Evolutionary conservation across 2,888 invertebrate genomes (phyloP), one percentile per base, ranked within the genome.

Genomic region (Steinernema scapterisci): DNA sequence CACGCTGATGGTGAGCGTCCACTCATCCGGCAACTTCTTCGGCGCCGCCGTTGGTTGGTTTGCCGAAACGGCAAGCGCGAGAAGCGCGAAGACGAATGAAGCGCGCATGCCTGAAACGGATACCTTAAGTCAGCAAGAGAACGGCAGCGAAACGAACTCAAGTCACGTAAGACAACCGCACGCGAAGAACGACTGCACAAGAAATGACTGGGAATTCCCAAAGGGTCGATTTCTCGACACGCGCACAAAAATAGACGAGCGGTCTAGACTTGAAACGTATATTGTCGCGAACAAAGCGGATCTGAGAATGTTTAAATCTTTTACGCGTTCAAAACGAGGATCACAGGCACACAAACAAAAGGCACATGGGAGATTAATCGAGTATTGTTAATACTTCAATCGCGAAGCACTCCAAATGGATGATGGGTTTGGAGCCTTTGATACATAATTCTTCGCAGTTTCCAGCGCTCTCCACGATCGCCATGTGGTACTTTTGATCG

Each of bases 1-100:
- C 23, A 82, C 77, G 13, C 73, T 44, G 21, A 82, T 44, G 21
- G 81, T 76, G 72, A 82, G 74, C 44, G 76, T 74, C 27, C 75
- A 75, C 73, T 82, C 82, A 51, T 81, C 83, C 27, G 76, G 73
- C 11, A 70, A 43, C 38, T 63, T 63, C 27, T 63, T 27, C 27
- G 27, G 38, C 3, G 38, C 38, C 48, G 48, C 48, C 7, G n/a
- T 16, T 48, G 48, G 19, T 44, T 19, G 45, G 31, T 38, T 38
- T 3, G 38, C 3, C 38, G 38, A 38, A 9, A 38, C 38, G 38
- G 38, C 21, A 11, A 63, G 16, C 16, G 63, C 38, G 27, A 63
- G 31, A 11, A 63, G 16, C 31, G 63, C 63, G 16, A 63, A 63
- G 16, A 63, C 63, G 16, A 63, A 63, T 5, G 25, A 63, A 7